Evolutionary conservation across 2,888 invertebrate species (phyloP), one percentile per base, ranked within the genome.

Genomic region (Drosophila bunnanda): DNA sequence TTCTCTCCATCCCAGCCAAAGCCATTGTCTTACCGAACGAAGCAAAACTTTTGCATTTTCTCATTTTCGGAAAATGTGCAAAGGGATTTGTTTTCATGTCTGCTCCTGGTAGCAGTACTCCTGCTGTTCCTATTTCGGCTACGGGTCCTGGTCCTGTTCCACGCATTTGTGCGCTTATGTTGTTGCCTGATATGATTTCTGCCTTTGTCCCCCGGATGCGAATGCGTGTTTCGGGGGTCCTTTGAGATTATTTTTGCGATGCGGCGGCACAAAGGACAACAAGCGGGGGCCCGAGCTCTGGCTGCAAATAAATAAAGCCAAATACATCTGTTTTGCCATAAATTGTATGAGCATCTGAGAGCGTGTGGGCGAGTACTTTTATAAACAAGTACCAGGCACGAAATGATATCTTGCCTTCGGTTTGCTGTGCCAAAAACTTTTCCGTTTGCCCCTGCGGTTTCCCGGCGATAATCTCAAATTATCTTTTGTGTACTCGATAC

Each of bases 11-110:
- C 66, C 71, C 58, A 34, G 46, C 65, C 74, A 66, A 68, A 67
- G 75, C 77, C 85, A 89, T 84, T 81, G 77, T 74, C 57, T 73
- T 73, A 39, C 73, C 65, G 70, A 67, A 20, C 56, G 70, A 73
- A 58, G 88, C 60, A 85, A 89, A 85, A 88, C 88, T 86, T 86
- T 86, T 75, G 86, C 89, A 88, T 86, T 89, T 86, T 89, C 89
- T 86, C 85, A 86, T 86, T 86, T 86, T 88, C 88, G 62, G 88
- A 89, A 86, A 86, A 86, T 86, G 89, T 86, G 85, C 85, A 86
- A 88, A 89, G 89, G 85, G 85, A 86, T 86, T 86, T 86, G 89
- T 77, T 82, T 89, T 89, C 85, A 89, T 88, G 88, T 67, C 70
- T 48, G 58, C 46, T 38, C 46, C 67, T 67, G 70, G 70, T 52